phyloP scores from a whole-genome alignment of 2,113 vertebrate species.

The Calonectris borealis region DNA sequence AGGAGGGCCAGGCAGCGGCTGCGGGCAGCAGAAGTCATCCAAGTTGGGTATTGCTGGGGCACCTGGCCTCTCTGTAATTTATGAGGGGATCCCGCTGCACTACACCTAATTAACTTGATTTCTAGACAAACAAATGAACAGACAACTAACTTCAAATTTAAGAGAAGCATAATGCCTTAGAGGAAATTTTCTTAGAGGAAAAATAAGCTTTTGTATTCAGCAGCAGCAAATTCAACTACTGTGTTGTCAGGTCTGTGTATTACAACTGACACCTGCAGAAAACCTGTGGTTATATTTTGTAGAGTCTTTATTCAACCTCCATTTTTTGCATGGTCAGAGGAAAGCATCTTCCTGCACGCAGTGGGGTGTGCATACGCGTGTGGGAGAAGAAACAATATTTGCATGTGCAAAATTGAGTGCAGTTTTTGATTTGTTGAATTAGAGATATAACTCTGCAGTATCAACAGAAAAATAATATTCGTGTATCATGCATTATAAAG shows the following conservation, averaged over 20 bases:
- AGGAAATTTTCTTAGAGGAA: not conserved
- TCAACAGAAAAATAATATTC: not conserved
- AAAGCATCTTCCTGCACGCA: not conserved
- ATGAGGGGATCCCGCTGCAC: not conserved
- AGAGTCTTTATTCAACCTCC: not conserved
- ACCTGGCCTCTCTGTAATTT: not conserved
- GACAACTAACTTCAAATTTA: not conserved
- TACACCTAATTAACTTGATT: not conserved
- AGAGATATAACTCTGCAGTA: not conserved
- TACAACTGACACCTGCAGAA: not conserved
- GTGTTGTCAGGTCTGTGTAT: not conserved
- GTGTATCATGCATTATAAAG: not conserved
- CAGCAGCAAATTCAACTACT: not conserved
- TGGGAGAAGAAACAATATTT: not conserved
- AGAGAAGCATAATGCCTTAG: not conserved
- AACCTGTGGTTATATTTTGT: not conserved
- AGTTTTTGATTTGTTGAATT: not conserved
- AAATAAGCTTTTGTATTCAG: not conserved
- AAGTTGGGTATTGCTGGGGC: rapidly evolving
- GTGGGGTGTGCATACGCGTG: rapidly evolving
- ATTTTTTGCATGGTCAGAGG: not conserved
- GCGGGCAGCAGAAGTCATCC: not conserved
- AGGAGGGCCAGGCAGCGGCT: not conserved
- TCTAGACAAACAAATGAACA: not conserved
- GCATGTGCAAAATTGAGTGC: not conserved